Percentiles rank a stretch among this genome's conserved stretches.
Evolutionary conservation across 2,113 vertebrate genomes (phyloP).

Genomic region (Gambusia affinis): DNA sequence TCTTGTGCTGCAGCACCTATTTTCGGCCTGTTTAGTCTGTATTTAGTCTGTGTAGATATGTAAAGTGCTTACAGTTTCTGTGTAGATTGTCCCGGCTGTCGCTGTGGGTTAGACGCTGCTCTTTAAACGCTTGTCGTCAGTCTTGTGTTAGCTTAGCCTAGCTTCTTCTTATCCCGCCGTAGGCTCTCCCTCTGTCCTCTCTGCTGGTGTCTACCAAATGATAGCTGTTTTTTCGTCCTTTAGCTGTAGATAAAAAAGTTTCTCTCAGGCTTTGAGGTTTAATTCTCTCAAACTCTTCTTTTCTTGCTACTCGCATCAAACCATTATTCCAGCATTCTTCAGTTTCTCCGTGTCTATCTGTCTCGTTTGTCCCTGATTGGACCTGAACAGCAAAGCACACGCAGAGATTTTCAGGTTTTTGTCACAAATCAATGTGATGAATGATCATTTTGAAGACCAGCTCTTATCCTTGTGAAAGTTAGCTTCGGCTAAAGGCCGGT

Average conservation of each 20-base stretch:
- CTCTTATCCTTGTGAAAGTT: neutral
- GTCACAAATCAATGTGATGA: neutral
- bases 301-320: conserved; percentile 19
- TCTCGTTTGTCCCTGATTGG: conserved; percentile 22
- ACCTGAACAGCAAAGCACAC: conserved; percentile 4
- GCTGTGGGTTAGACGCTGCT: conserved; percentile 51
- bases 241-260: conserved; percentile 46
- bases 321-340: neutral
- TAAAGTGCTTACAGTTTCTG: conserved; percentile 31
- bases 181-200: conserved; percentile 27
- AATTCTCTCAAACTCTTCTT: conserved; percentile 10
- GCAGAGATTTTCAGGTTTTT: conserved; percentile 26
- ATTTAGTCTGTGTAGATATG: conserved; percentile 61
- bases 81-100: conserved; percentile 53
- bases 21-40: conserved; percentile 52
- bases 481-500: neutral
- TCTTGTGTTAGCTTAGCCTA: conserved; percentile 70
- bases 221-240: conserved; percentile 60
- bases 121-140: conserved; percentile 52
- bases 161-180: conserved; percentile 27
- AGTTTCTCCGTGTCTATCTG: conserved; percentile 5
- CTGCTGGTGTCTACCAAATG: conserved; percentile 44
- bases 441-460: neutral
- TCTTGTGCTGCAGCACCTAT: conserved; percentile 44
- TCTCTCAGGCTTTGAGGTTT: conserved; percentile 41